Conservation (phyloP, 2,888 invertebrate species). For the Pediacus dermestoides region DNA sequence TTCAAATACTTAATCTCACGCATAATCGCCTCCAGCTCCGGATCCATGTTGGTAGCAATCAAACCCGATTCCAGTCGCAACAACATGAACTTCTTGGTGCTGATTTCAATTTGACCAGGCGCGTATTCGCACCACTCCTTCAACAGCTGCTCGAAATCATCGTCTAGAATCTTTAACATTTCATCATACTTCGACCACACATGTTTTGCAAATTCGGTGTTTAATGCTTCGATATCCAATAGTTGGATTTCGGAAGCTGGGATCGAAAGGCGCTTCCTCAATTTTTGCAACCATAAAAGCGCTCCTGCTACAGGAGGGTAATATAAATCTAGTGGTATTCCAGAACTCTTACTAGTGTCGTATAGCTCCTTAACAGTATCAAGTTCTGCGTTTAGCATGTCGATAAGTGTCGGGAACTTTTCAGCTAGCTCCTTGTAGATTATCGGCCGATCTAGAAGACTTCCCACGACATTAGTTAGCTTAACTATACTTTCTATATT, state of each 20-base stretch:
- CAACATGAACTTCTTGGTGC: constrained; percentile 61
- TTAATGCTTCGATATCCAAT: constrained; percentile 63
- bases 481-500: constrained; percentile 63
- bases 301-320: constrained; percentile 75
- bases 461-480: constrained; percentile 55
- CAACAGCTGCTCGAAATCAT: constrained; percentile 61
- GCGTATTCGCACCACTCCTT: constrained; percentile 67
- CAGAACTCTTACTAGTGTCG: constrained; percentile 54
- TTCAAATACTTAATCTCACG: constrained; percentile 71
- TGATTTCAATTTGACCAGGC: constrained; percentile 59
- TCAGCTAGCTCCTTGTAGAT: constrained; percentile 69
- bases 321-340: constrained; percentile 60
- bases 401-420: constrained; percentile 63
- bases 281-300: constrained; percentile 64
- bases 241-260: constrained; percentile 61
- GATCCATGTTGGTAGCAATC: constrained; percentile 65
- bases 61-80: constrained; percentile 51
- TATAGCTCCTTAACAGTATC: constrained; percentile 63
- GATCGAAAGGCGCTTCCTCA: constrained; percentile 56
- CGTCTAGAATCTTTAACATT: constrained; percentile 62
- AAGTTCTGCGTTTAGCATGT: constrained; percentile 63
- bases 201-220: constrained; percentile 56
- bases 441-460: constrained; percentile 69
- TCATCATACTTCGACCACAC: constrained; percentile 61
- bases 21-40: constrained; percentile 67